Conservation (phyloP, 2,888 invertebrate species). For the Dicyrtomina minuta region DNA sequence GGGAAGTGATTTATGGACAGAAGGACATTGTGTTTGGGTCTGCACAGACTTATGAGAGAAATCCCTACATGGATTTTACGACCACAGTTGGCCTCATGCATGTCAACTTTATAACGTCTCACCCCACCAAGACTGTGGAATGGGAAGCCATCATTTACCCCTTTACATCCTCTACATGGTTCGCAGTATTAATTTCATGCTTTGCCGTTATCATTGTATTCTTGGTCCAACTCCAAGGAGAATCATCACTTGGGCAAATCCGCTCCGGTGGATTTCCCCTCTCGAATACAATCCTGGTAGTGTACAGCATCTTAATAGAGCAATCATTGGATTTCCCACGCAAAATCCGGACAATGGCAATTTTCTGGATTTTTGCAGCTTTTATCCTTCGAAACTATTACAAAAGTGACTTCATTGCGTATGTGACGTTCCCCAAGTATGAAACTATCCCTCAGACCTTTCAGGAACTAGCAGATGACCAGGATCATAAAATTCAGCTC, state of each 20-base stretch:
- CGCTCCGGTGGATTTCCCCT: neutral
- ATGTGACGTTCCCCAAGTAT: neutral
- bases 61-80: neutral
- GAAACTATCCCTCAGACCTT: neutral
- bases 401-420: neutral
- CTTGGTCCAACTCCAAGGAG: no score
- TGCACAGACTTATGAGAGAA: neutral
- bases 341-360: neutral
- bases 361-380: neutral
- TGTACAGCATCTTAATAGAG: neutral
- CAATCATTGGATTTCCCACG: neutral
- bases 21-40: neutral
- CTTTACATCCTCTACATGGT: neutral
- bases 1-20: neutral
- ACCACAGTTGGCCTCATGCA: neutral
- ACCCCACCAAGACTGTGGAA: neutral
- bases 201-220: neutral
- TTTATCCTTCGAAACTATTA: neutral
- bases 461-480: neutral
- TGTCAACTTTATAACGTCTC: neutral
- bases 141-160: neutral
- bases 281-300: no score
- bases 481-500: no score
- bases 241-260: no score
- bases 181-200: neutral